Conservation (phyloP, 2,113 vertebrate genomes). For the Hemicordylus capensis region DNA sequence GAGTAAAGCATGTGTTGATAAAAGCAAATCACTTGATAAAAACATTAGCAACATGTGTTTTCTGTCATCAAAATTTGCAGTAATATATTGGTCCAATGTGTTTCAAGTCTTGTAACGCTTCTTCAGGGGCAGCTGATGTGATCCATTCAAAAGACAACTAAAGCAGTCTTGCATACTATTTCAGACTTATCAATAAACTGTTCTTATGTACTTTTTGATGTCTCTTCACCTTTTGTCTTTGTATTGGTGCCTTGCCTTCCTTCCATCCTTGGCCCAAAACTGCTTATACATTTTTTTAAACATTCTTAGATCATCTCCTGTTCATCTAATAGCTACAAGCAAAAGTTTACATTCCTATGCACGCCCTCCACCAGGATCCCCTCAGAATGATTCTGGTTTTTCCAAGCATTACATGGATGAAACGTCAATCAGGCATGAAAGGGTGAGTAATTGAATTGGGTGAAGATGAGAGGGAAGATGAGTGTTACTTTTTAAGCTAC, state of each 20-base stretch:
- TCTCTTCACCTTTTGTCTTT: not conserved
- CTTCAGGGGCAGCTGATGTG: not conserved
- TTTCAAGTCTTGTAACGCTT: not conserved
- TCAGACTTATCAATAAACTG: not conserved
- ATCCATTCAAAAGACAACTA: not conserved
- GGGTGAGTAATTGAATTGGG: slow-evolving; percentile 68
- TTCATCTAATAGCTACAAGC: slow-evolving; percentile 96
- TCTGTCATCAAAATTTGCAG: not conserved
- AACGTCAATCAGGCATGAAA: slow-evolving; percentile 77
- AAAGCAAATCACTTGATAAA: not conserved
- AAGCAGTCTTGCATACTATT: not conserved
- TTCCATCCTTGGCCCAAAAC: not conserved
- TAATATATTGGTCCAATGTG: not conserved
- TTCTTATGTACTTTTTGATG: not conserved
- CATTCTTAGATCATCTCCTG: slow-evolving; percentile 91
- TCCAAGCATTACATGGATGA: slow-evolving; percentile 88
- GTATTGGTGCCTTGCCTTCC: not conserved
- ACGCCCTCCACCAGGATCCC: slow-evolving; percentile 89
- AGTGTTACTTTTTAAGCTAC: not conserved
- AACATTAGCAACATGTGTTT: not conserved
- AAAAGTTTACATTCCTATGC: slow-evolving; percentile 99
- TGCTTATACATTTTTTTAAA: not conserved
- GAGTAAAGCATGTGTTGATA: not conserved
- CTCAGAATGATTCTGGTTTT: slow-evolving; percentile 80
- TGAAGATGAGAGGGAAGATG: slow-evolving; percentile 2